phyloP scores from a whole-genome alignment of 2,113 vertebrate genomes.

The Piliocolobus tephrosceles region DNA sequence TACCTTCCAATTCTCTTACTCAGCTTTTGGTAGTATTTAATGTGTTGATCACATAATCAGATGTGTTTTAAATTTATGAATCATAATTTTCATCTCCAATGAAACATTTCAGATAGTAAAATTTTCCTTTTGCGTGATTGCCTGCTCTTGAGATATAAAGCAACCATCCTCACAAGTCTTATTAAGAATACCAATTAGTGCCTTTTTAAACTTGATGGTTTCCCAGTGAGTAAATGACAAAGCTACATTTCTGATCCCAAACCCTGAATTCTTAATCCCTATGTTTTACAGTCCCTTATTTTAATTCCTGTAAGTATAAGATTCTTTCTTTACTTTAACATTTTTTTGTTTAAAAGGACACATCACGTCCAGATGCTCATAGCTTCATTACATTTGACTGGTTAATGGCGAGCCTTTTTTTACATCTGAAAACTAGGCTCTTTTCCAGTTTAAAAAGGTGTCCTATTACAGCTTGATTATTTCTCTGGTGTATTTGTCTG shows the following conservation, averaged over 20 bases:
- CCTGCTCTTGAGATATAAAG: not conserved
- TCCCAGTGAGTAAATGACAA: not conserved
- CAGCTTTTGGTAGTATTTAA: not conserved
- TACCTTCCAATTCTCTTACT: not conserved
- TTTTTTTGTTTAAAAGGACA: not conserved
- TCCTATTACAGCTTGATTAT: not conserved
- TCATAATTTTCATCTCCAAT: not conserved
- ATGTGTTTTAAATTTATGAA: not conserved
- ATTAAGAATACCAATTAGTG: not conserved
- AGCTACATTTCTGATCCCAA: not conserved
- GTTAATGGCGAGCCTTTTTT: not conserved
- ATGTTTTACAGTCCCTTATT: not conserved
- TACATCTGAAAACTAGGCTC: not conserved
- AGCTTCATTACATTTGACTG: not conserved
- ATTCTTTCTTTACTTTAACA: constrained; percentile 2
- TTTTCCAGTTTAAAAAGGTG: not conserved
- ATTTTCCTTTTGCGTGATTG: not conserved
- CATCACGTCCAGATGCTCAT: not conserved
- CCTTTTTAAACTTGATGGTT: not conserved
- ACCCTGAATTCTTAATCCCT: not conserved
- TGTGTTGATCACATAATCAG: not conserved
- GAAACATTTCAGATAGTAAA: not conserved
- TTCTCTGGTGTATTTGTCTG: not conserved
- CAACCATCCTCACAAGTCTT: not conserved
- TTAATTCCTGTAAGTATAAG: not conserved